phyloP scores from a whole-genome alignment of 2,113 vertebrate genomes.

The Phrynosoma blainvillii region DNA sequence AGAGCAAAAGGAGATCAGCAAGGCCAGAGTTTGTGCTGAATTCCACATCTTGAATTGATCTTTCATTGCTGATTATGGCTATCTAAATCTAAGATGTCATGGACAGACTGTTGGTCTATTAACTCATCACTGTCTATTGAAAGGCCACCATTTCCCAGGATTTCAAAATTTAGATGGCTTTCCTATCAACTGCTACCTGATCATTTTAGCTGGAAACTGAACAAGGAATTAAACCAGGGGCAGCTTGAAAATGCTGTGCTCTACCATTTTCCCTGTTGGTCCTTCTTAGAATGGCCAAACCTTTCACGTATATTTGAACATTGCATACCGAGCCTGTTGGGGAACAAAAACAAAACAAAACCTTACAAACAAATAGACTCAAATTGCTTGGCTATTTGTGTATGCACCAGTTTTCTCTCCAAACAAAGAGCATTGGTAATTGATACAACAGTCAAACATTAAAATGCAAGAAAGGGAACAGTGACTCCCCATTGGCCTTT shows the following conservation, averaged over 20 bases:
- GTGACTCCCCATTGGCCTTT: not conserved
- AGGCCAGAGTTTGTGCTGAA: no score
- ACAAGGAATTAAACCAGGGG: not conserved
- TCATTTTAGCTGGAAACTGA: not conserved
- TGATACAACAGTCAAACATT: slow-evolving; percentile 53
- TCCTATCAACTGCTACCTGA: not conserved
- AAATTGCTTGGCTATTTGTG: slow-evolving; percentile 47
- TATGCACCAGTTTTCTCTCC: slow-evolving; percentile 39
- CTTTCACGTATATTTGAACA: not conserved
- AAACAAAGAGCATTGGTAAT: slow-evolving; percentile 52
- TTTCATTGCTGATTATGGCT: no score
- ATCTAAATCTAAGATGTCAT: no score
- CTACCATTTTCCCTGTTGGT: not conserved
- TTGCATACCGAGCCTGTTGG: not conserved
- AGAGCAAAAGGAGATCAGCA: no score
- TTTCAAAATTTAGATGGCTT: not conserved
- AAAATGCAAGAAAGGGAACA: slow-evolving; percentile 46
- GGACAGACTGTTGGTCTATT: no score
- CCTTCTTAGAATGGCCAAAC: not conserved
- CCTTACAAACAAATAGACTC: slow-evolving; percentile 52
- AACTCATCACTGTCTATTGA: not conserved
- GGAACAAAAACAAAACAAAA: slow-evolving; percentile 34
- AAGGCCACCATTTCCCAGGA: not conserved
- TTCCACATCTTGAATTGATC: no score
- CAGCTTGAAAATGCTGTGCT: not conserved